Evolutionary conservation across 2,113 vertebrate genomes (phyloP), one percentile per base, ranked within the genome.

Genomic region (Etheostoma cragini): DNA sequence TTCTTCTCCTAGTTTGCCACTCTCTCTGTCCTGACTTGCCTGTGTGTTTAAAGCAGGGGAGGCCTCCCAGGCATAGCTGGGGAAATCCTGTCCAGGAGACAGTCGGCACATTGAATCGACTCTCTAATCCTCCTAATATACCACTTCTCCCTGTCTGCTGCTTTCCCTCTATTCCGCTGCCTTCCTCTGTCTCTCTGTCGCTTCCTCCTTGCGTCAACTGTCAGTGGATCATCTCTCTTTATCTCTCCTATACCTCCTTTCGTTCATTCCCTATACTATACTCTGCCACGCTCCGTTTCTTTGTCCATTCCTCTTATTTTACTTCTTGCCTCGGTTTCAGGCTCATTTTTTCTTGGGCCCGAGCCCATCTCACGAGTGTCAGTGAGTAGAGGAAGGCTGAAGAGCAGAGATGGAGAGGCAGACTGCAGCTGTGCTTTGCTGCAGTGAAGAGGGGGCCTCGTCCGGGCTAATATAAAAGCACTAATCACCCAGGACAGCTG

Each of bases 401-500:
- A 72, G 88, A 88, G 81, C 53, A 65, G 84, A 68, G 83, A 90
- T 90, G 88, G 84, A 88, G 91, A 88, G 90, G 91, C 88, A 88
- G 88, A 90, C 92, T 93, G 90, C 93, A 93, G 92, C 92, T 93
- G 91, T 89, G 90, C 81, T 26, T 85, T 69, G 85, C 33, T 83
- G 90, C 85, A 79, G 83, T 89, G 84, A 91, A 91, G 89, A 91
- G 81, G 91, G 91, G 93, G 87, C 89, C 93, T 89, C 64, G 89
- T 85, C 87, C 88, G 80, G 90, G 81, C 90, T 94, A 92, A 93
- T 93, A 94, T 93, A 89, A 93, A 93, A 91, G 92, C 88, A 89
- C 91, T 92, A 94, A 95, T 95, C 93, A 93, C 89, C 89, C 88
- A 87, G 92, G 93, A 93, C 91, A 91, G 92, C 91, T 93, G 92